Conservation (phyloP, 2,888 invertebrate species). For the Ornithoptera alexandrae region DNA sequence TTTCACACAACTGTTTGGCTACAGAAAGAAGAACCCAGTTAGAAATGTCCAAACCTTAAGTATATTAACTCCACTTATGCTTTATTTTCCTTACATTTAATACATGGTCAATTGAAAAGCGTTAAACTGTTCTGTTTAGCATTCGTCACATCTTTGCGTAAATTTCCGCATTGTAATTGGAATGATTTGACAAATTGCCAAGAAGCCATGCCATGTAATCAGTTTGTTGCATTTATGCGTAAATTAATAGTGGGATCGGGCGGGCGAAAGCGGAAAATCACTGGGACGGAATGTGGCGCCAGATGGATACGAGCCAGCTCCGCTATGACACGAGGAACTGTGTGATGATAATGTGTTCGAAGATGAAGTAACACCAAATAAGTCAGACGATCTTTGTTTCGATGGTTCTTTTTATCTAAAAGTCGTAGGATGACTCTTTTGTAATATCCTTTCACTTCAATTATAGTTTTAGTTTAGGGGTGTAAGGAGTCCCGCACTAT, state of each 20-base stretch:
- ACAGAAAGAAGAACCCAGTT: too few species aligned
- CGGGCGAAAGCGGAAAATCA: conserved; percentile 63
- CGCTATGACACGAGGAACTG: conserved; percentile 24
- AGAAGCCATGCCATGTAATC: neutral
- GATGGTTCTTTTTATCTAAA: neutral
- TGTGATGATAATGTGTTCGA: conserved; percentile 23
- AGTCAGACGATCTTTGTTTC: neutral
- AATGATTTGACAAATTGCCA: conserved; percentile 12
- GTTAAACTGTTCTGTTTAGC: neutral
- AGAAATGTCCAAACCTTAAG: too few species aligned
- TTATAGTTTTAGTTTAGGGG: too few species aligned
- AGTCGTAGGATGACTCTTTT: neutral
- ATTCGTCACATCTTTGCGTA: neutral
- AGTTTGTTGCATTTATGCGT: conserved; percentile 11
- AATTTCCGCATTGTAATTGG: neutral
- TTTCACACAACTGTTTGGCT: too few species aligned
- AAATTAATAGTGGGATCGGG: conserved; percentile 10
- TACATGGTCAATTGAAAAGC: too few species aligned
- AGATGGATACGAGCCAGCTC: conserved; percentile 64
- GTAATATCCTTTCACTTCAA: neutral
- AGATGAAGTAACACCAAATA: conserved; percentile 1
- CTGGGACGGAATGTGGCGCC: conserved; percentile 47
- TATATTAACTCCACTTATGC: too few species aligned
- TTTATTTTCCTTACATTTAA: too few species aligned
- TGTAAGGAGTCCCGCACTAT: too few species aligned